A percentile compares a stretch with the other conserved stretches of the same genome.
Evolutionary conservation across 2,888 invertebrate genomes (phyloP).

Genomic region (Nemotelus nigrinus): DNA sequence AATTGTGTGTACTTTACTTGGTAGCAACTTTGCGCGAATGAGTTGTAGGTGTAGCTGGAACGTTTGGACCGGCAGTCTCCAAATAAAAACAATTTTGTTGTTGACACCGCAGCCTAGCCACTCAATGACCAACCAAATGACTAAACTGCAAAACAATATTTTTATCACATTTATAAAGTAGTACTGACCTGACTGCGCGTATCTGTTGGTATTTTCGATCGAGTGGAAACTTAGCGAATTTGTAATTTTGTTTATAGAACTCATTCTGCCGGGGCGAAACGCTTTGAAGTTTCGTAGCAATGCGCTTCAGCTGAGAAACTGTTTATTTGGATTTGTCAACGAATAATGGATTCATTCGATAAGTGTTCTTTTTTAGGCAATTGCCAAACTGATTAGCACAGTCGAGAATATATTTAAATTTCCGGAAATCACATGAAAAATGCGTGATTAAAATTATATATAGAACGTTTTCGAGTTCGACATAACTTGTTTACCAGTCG

Average conservation of each 20-base stretch:
- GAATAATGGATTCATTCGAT: conserved; percentile 3
- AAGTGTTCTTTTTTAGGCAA: conserved; percentile 14
- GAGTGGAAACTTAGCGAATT: conserved; percentile 28
- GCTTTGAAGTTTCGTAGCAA: neutral
- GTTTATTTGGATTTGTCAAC: conserved; percentile 8
- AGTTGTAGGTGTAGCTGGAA: conserved; percentile 39
- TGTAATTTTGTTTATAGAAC: conserved; percentile 19
- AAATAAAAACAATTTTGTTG: neutral
- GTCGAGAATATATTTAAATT: conserved; percentile 8
- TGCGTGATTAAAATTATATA: conserved; percentile 6
- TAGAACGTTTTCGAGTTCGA: neutral
- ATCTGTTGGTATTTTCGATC: conserved; percentile 12
- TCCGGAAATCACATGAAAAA: conserved; percentile 25
- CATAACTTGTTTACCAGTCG: too few species aligned
- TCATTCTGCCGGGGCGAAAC: neutral
- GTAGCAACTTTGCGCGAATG: conserved; percentile 29
- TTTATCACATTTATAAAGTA: conserved; percentile 28
- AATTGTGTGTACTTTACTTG: conserved; percentile 33
- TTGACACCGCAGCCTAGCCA: conserved; percentile 19
- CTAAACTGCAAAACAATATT: conserved; percentile 34
- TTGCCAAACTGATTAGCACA: neutral
- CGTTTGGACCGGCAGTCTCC: neutral
- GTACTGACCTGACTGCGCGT: conserved; percentile 1
- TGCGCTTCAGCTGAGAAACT: neutral
- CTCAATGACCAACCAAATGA: conserved; percentile 11